Conservation (phyloP, 2,888 invertebrate genomes). For the Sinodicranocentrus sp. region DNA sequence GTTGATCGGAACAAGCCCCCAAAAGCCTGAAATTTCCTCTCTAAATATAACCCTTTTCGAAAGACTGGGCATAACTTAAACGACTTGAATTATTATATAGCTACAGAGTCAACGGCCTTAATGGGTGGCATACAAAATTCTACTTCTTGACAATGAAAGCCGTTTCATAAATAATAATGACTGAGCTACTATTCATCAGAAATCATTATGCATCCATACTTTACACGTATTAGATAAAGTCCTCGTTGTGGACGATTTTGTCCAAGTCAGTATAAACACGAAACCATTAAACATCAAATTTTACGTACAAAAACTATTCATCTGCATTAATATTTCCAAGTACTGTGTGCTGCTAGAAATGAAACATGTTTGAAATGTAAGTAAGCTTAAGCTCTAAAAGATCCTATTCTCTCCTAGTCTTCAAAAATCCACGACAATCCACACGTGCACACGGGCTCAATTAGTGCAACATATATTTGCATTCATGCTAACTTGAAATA, state of each 20-base stretch:
- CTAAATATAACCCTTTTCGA: constrained; percentile 38
- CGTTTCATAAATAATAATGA: too few species aligned
- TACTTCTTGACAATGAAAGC: not conserved
- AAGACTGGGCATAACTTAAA: not conserved
- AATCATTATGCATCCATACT: not conserved
- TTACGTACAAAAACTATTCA: too few species aligned
- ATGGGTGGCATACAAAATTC: not conserved
- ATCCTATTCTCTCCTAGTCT: too few species aligned
- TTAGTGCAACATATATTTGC: not conserved
- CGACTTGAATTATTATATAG: not conserved
- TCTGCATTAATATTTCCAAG: too few species aligned
- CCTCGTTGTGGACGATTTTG: too few species aligned
- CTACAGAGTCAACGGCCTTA: constrained; percentile 29
- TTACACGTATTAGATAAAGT: too few species aligned
- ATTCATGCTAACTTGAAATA: not conserved
- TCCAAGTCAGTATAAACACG: too few species aligned
- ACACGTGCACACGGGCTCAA: not conserved
- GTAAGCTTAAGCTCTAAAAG: too few species aligned
- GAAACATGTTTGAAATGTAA: too few species aligned
- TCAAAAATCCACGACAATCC: too few species aligned
- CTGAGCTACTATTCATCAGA: not conserved
- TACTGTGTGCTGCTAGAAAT: too few species aligned
- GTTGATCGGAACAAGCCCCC: not conserved
- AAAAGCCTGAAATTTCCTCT: constrained; percentile 4
- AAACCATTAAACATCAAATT: too few species aligned